Conservation (phyloP, 2,113 vertebrate genomes). For the Saguinus midas region DNA sequence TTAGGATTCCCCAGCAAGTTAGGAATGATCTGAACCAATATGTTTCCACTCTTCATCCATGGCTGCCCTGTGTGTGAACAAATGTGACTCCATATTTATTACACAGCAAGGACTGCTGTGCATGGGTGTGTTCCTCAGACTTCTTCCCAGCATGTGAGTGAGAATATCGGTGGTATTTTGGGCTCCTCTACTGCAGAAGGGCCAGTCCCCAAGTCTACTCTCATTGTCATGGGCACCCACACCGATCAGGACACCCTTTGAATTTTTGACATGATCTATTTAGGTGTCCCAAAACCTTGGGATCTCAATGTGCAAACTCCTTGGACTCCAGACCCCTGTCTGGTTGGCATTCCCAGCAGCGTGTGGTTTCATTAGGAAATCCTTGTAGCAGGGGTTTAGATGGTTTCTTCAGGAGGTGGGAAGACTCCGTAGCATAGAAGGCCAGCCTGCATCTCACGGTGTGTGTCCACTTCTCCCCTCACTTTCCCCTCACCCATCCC, state of each 20-base stretch:
- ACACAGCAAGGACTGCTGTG: neutral
- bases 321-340: neutral
- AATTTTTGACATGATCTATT: neutral
- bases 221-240: neutral
- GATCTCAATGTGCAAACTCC: neutral
- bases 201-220: neutral
- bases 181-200: neutral
- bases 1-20: neutral
- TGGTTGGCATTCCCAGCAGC: neutral
- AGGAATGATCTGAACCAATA: neutral
- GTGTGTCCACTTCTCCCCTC: neutral
- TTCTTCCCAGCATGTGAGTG: neutral
- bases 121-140: neutral
- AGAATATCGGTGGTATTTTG: neutral
- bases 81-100: neutral
- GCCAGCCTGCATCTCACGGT: neutral
- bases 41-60: neutral
- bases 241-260: neutral
- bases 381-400: neutral
- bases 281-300: slow-evolving; percentile 1
- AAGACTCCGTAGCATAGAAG: neutral
- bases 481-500: neutral
- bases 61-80: neutral
- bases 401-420: neutral
- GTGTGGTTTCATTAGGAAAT: neutral